These are phyloP conservation scores for Apamea monoglypha DNA, from an alignment of 2,888 invertebrate species.

Conservation along the genomic window DNA sequence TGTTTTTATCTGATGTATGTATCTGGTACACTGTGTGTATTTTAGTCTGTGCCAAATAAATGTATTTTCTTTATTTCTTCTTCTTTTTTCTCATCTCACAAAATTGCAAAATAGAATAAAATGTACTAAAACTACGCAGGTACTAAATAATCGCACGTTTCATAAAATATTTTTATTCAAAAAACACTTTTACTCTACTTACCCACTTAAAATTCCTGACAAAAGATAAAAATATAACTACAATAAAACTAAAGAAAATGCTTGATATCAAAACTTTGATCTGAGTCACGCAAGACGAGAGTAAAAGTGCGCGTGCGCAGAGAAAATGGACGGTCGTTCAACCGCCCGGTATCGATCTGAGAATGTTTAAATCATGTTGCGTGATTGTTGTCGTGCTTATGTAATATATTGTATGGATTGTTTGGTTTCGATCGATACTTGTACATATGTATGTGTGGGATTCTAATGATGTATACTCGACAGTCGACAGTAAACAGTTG, in stretches of 20 bases:
- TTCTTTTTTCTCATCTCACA: too few relatives aligned
- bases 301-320: slow-evolving; percentile 70
- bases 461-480: neutral
- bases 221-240: slow-evolving; percentile 34
- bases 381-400: slow-evolving; percentile 52
- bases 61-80: too few relatives aligned
- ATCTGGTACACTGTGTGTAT: too few relatives aligned
- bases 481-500: too few relatives aligned
- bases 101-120: too few relatives aligned
- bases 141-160: neutral
- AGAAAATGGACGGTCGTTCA: slow-evolving; percentile 73
- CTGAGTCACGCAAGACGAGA: slow-evolving; percentile 62
- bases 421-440: slow-evolving; percentile 19
- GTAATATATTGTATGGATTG: slow-evolving; percentile 43
- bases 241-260: slow-evolving; percentile 46
- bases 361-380: slow-evolving; percentile 65
- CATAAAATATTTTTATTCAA: neutral
- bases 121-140: too few relatives aligned
- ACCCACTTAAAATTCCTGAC: slow-evolving; percentile 46
- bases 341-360: slow-evolving; percentile 63
- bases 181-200: slow-evolving; percentile 15
- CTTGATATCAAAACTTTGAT: slow-evolving; percentile 46
- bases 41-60: too few relatives aligned
- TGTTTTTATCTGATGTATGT: too few relatives aligned
- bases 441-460: neutral